Evolutionary conservation across 2,113 vertebrate species (phyloP).

Genomic region (Rhea americana): DNA sequence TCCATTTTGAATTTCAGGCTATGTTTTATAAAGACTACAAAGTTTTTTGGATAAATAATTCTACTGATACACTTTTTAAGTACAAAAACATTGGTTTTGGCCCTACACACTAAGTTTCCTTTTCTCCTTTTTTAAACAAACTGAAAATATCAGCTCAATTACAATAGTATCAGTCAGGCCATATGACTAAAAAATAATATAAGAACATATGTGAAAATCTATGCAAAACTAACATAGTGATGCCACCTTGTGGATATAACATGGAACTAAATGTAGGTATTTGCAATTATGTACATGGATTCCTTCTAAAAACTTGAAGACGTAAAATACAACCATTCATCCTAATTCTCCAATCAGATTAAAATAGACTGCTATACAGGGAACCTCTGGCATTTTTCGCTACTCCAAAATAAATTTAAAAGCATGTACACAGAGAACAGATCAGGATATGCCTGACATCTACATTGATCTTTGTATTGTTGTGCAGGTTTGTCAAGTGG

Average conservation of each 20-base stretch:
- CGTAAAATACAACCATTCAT: neutral
- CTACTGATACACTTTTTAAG: neutral
- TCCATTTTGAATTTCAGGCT: neutral
- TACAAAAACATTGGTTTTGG: neutral
- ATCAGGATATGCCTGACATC: neutral
- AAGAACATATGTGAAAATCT: neutral
- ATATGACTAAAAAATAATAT: fast-evolving
- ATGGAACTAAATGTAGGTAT: neutral
- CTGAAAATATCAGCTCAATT: neutral
- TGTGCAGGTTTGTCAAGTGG: neutral
- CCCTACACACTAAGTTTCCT: neutral
- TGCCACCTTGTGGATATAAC: constrained; percentile 42
- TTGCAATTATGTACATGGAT: neutral
- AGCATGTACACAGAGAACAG: neutral
- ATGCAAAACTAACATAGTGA: neutral
- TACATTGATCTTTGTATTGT: neutral
- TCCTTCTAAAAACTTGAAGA: neutral
- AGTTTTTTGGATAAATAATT: neutral
- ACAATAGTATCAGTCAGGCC: neutral
- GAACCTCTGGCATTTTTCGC: neutral
- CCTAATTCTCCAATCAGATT: fast-evolving
- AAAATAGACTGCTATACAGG: neutral
- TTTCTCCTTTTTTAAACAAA: neutral
- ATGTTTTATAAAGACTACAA: neutral
- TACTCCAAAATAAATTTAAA: neutral